Conservation (phyloP, 2,113 vertebrate genomes). For the Cettia cetti region DNA sequence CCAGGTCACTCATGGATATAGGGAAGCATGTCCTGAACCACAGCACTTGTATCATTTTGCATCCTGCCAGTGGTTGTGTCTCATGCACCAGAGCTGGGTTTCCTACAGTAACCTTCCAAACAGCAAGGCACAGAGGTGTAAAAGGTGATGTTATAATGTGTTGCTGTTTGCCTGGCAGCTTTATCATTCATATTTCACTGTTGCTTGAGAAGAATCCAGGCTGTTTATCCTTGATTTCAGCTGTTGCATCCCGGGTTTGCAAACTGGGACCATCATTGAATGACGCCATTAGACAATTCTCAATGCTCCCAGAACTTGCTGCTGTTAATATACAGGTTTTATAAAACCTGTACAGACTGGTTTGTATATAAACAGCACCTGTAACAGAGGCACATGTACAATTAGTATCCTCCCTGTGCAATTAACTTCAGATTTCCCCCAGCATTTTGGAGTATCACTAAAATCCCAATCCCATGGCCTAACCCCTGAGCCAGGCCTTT, state of each 20-base stretch:
- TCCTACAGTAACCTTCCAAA: not conserved
- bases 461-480: not conserved
- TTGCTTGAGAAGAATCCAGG: not conserved
- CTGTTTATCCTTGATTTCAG: not conserved
- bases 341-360: not conserved
- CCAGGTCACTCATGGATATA: fast-evolving
- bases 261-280: not conserved
- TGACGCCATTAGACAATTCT: not conserved
- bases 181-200: not conserved
- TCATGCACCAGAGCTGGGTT: not conserved
- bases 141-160: fast-evolving
- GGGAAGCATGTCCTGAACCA: not conserved
- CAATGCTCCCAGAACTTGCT: not conserved
- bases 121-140: not conserved
- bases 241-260: not conserved
- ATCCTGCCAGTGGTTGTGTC: not conserved
- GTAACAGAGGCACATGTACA: not conserved
- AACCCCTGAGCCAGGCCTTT: not conserved
- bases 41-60: not conserved
- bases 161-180: not conserved
- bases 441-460: not conserved
- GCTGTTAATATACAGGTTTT: not conserved
- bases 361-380: not conserved
- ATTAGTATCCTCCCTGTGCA: not conserved
- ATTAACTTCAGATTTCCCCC: not conserved